Conservation (phyloP, 2,797 vertebrate species). For the Micrastur ruficollis region DNA sequence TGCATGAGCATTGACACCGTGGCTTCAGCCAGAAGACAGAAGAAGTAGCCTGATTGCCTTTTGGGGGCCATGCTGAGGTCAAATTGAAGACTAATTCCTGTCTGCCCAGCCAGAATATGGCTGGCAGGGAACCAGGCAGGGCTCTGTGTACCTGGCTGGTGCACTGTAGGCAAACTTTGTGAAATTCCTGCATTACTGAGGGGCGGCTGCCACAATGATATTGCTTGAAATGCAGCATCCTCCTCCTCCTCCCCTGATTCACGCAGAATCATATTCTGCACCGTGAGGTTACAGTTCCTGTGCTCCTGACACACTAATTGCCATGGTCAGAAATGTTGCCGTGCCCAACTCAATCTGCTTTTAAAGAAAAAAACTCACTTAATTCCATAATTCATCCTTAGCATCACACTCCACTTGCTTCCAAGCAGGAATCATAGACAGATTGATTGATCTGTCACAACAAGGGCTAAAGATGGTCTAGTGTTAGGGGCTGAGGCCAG, state of each 20-base stretch:
- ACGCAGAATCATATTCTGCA: background rate
- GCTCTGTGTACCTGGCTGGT: background rate
- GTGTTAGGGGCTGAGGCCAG: background rate
- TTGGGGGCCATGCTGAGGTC: background rate
- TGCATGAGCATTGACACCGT: background rate
- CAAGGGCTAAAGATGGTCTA: background rate
- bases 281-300: rapidly evolving
- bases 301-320: background rate
- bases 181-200: background rate
- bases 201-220: background rate
- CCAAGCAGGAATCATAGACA: background rate
- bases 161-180: background rate
- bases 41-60: background rate
- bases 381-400: constrained; percentile 41
- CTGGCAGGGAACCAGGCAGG: background rate
- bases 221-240: background rate
- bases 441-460: constrained; percentile 43
- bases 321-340: background rate
- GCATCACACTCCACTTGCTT: constrained; percentile 25
- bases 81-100: background rate
- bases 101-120: background rate
- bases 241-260: background rate
- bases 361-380: background rate
- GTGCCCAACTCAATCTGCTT: background rate
- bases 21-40: background rate